Percentiles rank a stretch among this genome's conserved stretches.
Conservation (phyloP, 2,888 invertebrate genomes). For the Scaeva pyrastri region DNA sequence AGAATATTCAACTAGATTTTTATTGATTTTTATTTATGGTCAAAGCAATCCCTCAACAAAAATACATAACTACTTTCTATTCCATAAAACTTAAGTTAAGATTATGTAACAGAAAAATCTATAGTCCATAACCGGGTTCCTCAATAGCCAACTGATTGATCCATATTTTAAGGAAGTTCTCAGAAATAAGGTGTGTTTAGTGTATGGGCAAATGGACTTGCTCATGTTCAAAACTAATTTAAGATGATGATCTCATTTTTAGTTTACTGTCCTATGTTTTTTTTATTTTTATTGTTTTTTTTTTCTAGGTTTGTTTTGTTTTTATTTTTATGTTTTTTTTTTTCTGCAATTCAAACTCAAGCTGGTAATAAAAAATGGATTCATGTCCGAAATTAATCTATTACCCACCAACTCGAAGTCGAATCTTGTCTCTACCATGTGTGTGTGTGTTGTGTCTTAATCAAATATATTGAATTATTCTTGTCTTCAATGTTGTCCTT, state of each 20-base stretch:
- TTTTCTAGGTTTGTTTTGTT: background rate
- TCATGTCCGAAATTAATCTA: constrained; percentile 31
- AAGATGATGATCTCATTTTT: constrained; percentile 57
- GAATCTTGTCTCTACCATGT: background rate
- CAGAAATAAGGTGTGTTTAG: constrained; percentile 25
- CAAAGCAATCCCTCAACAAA: background rate
- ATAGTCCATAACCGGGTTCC: constrained; percentile 39
- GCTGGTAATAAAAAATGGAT: constrained; percentile 48
- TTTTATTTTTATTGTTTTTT: background rate
- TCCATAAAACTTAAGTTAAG: constrained; percentile 19
- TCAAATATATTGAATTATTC: constrained; percentile 42
- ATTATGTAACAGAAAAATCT: constrained; percentile 15
- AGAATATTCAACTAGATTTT: too few species aligned
- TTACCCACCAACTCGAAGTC: background rate
- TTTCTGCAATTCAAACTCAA: constrained; percentile 30
- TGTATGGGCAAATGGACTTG: background rate
- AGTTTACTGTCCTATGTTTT: constrained; percentile 25
- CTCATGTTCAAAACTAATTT: constrained; percentile 52
- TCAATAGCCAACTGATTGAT: constrained; percentile 39
- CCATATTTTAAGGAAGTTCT: constrained; percentile 54
- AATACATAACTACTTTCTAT: constrained; percentile 2
- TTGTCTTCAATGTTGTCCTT: constrained; percentile 43
- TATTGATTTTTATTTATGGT: too few species aligned
- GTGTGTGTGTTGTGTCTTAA: constrained; percentile 25
- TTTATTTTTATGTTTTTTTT: background rate